Percentiles rank a stretch among this genome's conserved stretches.
Evolutionary conservation across 2,888 invertebrate genomes (phyloP).

Genomic region (Diaprepes abbreviatus): DNA sequence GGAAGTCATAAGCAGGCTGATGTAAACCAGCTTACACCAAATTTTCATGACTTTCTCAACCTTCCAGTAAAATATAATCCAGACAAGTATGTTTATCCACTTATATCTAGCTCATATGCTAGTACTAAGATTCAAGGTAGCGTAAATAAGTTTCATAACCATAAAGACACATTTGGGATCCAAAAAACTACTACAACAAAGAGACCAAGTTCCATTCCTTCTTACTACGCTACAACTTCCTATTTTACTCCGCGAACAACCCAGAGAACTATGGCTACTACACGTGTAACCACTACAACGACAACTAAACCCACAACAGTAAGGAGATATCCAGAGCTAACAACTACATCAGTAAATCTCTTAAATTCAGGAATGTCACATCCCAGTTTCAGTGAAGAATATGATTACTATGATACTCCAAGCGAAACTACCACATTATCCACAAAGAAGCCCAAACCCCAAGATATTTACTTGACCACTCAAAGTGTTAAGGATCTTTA

Average conservation of each 20-base stretch:
- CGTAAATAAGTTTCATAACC: slow-evolving; percentile 71
- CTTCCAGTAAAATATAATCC: slow-evolving; percentile 78
- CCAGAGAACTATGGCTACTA: slow-evolving; percentile 56
- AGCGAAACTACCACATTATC: slow-evolving; percentile 37
- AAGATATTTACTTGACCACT: slow-evolving; percentile 59
- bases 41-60: slow-evolving; percentile 78
- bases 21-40: slow-evolving; percentile 74
- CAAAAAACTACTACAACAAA: slow-evolving; percentile 60
- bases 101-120: slow-evolving; percentile 80
- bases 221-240: slow-evolving; percentile 60
- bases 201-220: slow-evolving; percentile 64
- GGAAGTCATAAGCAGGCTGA: slow-evolving; percentile 71
- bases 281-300: slow-evolving; percentile 54
- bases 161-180: slow-evolving; percentile 61
- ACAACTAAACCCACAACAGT: slow-evolving; percentile 54
- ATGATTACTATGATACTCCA: slow-evolving; percentile 57
- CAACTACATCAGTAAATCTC: slow-evolving; percentile 60
- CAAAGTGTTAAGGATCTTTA: slow-evolving; percentile 53
- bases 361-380: slow-evolving; percentile 62
- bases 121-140: slow-evolving; percentile 80
- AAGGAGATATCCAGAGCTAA: slow-evolving; percentile 55
- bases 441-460: slow-evolving; percentile 49
- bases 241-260: slow-evolving; percentile 56
- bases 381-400: slow-evolving; percentile 63
- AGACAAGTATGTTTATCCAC: slow-evolving; percentile 77